These are phyloP conservation scores for Drosophila cognata DNA, from an alignment of 2,888 invertebrate species.

Conservation along the genomic window DNA sequence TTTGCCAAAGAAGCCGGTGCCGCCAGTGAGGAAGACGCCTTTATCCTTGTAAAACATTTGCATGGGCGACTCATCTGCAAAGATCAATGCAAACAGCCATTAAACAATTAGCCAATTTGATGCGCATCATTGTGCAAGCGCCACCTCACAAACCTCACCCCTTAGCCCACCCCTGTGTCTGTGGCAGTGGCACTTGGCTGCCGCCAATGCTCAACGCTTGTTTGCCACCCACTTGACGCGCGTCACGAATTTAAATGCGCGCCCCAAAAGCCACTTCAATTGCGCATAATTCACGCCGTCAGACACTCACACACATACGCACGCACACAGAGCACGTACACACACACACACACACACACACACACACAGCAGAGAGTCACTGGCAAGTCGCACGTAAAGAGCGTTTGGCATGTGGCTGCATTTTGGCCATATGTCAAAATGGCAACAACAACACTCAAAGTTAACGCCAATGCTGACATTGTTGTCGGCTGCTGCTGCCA, in stretches of 20 bases:
- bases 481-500: constrained; percentile 54
- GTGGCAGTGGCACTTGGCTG: constrained; percentile 21
- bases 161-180: not conserved
- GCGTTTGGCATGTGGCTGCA: constrained; percentile 77
- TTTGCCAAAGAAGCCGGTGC: constrained; percentile 86
- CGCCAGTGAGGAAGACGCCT: constrained; percentile 88
- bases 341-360: constrained; percentile 22
- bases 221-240: constrained; percentile 78
- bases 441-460: constrained; percentile 77
- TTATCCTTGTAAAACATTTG: constrained; percentile 88
- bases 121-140: constrained; percentile 69
- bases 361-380: constrained; percentile 8
- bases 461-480: constrained; percentile 64
- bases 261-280: constrained; percentile 77
- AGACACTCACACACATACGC: constrained; percentile 33
- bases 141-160: not conserved
- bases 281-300: constrained; percentile 77
- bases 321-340: constrained; percentile 26
- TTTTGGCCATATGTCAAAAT: constrained; percentile 80
- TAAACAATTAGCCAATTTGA: constrained; percentile 79
- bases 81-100: constrained; percentile 80
- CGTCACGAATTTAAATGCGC: constrained; percentile 77
- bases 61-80: constrained; percentile 83
- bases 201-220: constrained; percentile 44
- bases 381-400: constrained; percentile 50